phyloP scores from a whole-genome alignment of 1,140 invertebrate genomes.

The Heliconius eleuchia region DNA sequence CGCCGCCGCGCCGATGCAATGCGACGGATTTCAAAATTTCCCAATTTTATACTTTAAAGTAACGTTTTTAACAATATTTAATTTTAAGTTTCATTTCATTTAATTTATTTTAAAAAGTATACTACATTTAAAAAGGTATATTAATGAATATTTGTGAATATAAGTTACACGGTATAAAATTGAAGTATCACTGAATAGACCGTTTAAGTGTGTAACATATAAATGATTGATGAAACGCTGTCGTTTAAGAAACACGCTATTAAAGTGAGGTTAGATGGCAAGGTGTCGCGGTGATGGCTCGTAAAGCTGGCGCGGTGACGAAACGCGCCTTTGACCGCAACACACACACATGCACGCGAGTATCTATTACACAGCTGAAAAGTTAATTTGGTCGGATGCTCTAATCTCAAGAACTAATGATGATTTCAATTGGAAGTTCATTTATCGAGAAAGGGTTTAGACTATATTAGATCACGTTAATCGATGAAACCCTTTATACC shows the following conservation, averaged over 20 bases:
- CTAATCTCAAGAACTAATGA: no score
- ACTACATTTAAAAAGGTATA: background rate
- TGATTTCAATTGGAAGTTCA: no score
- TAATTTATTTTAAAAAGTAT: no score
- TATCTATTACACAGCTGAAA: no score
- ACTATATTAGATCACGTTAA: no score
- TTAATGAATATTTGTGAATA: background rate
- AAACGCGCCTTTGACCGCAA: slow-evolving; percentile 7
- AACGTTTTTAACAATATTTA: background rate
- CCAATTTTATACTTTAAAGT: no score
- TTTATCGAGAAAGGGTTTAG: no score
- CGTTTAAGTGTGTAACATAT: background rate
- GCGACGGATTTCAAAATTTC: no score
- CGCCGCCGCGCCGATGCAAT: background rate
- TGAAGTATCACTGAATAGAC: background rate
- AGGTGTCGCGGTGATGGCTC: background rate
- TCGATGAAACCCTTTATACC: no score
- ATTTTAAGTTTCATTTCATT: no score
- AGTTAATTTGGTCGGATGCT: no score
- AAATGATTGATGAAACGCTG: background rate
- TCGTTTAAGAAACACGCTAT: background rate
- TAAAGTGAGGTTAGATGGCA: slow-evolving; percentile 1
- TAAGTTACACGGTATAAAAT: background rate
- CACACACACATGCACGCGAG: background rate
- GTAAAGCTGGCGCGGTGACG: slow-evolving; percentile 15